phyloP scores from a whole-genome alignment of 2,888 invertebrate genomes.

The Pyrrhia umbra region DNA sequence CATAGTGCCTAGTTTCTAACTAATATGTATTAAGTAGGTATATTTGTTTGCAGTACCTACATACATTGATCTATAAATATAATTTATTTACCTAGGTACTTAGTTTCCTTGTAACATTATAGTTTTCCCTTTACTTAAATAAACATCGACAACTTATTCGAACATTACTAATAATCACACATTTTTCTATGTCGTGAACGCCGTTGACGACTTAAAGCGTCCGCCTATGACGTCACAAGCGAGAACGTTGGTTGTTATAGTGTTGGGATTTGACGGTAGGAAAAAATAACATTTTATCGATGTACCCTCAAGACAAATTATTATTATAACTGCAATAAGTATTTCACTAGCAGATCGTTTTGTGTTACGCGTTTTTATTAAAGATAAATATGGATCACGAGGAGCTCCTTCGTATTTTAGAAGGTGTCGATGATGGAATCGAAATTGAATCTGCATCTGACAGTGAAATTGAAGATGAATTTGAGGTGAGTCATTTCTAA shows the following conservation, averaged over 20 bases:
- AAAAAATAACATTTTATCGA: conserved; percentile 7
- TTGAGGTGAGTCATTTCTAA: conserved; percentile 16
- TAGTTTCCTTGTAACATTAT: conserved; percentile 5
- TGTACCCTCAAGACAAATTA: conserved; percentile 8
- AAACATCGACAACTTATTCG: neutral
- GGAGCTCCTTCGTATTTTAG: conserved; percentile 11
- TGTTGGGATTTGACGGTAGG: conserved; percentile 15
- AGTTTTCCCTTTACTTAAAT: conserved; percentile 1
- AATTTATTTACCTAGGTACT: neutral
- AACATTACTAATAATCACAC: conserved; percentile 14
- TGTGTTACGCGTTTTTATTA: conserved; percentile 2
- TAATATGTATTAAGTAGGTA: neutral
- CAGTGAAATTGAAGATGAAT: neutral
- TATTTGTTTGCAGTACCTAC: conserved; percentile 5
- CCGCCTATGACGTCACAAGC: conserved; percentile 15
- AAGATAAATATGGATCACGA: conserved; percentile 3
- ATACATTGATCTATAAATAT: conserved; percentile 4
- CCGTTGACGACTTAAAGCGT: conserved; percentile 19
- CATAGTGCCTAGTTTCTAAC: too few relatives aligned
- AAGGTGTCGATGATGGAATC: conserved; percentile 13
- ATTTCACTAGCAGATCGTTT: conserved; percentile 11
- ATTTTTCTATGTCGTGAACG: conserved; percentile 6
- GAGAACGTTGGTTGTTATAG: conserved; percentile 5
- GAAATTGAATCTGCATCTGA: conserved; percentile 1
- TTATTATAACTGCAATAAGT: conserved; percentile 1